phyloP scores from a whole-genome alignment of 2,113 vertebrate species.

The Pardalotus punctatus region DNA sequence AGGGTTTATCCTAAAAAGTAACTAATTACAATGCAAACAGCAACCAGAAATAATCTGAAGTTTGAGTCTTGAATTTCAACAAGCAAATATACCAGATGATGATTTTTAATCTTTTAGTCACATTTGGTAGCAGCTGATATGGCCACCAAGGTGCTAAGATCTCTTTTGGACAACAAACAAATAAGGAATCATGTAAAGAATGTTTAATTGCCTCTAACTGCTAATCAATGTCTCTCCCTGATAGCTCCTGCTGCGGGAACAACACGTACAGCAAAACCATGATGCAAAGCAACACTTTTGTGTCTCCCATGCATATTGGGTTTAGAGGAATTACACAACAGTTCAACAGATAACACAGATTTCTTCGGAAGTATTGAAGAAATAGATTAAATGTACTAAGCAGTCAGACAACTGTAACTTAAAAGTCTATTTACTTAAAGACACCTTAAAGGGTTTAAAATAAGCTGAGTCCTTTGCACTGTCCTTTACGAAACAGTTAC shows the following conservation, averaged over 20 bases:
- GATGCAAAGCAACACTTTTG: neutral
- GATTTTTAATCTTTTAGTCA: neutral
- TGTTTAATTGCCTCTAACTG: neutral
- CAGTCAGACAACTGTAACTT: neutral
- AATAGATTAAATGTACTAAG: neutral
- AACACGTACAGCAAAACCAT: neutral
- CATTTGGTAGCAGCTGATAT: neutral
- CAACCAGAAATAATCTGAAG: neutral
- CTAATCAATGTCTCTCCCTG: neutral
- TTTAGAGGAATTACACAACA: neutral
- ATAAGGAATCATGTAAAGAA: neutral
- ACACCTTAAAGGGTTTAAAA: neutral
- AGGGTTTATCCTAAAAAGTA: neutral
- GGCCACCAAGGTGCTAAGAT: neutral
- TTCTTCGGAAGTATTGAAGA: neutral
- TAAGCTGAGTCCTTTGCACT: neutral
- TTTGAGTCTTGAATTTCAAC: neutral
- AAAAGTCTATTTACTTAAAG: neutral
- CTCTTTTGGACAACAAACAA: neutral
- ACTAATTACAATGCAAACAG: neutral
- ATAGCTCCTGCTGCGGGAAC: neutral
- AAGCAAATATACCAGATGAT: neutral
- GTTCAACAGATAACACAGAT: neutral
- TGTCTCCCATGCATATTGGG: accelerated
- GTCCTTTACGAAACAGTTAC: neutral